Base-by-base conservation (phyloP, 2,113 vertebrate species). In the Oxygymnocypris stewartii region DNA sequence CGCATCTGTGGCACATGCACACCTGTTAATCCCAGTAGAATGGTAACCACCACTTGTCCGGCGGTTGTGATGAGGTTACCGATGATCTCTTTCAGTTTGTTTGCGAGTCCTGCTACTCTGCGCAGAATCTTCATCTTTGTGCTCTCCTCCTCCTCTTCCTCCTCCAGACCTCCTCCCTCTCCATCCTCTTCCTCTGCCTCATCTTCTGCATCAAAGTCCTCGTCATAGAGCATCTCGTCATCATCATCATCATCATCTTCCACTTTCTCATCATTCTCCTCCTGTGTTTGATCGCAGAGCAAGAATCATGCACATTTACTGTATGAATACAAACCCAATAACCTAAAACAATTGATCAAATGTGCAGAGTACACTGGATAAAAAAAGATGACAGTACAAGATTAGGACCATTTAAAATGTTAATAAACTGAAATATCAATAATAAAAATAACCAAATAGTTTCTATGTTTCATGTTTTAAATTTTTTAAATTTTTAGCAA, bases 61-160 rank as follows among this genome's bases (percentile, higher is more conserved):
- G 98, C 98, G 0, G 97, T 99, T 89, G 96, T 97, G 89, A 99
- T 99, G 93, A 99, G 94, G 92, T 99, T 96, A 90, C 98, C 98
- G 51, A 99, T 97, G 89, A 98, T 92, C 83, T 99, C 97, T 90
- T 98, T 98, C 75, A 97, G 93, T 93, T 91, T 97, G 84, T 97
- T 96, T 4, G 96, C 98, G 13, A 97, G 71, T 1, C 90, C 95
- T 0, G 97, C 97, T 0, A 99, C 91, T 80, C 93, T 91, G n/a
- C 97, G 95, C 88, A 99, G 94, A 63, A 97, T 86, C 92, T 97
- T 99, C 91, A 95, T 93, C 91, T 96, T 98, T 63, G 95, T 90
- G 85, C 96, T 98, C 91, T 97, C 97, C 90, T 97, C 96, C 82
- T 94, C 96, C 35, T 96, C 92, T 4, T 89, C 92, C 23, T 94